These are phyloP conservation scores for Daktulosphaira vitifoliae DNA, from an alignment of 1,140 invertebrate species.

Conservation along the genomic window DNA sequence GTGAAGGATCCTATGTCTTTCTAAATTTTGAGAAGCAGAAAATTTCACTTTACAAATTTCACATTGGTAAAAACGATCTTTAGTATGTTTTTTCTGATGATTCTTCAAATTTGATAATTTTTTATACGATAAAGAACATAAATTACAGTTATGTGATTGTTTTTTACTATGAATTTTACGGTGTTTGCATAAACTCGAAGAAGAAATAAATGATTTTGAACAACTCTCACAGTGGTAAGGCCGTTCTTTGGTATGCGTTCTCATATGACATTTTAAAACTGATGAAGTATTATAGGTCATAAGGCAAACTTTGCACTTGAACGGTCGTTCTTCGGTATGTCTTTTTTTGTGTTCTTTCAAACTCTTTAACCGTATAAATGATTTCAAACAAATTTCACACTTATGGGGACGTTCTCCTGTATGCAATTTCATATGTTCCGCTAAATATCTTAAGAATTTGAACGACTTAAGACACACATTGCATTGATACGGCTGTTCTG, in stretches of 20 bases:
- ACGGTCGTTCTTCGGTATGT: constrained; percentile 36
- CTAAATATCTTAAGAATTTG: constrained; percentile 39
- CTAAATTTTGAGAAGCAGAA: constrained; percentile 57
- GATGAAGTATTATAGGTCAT: constrained; percentile 41
- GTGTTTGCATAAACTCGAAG: constrained; percentile 56
- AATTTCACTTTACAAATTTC: constrained; percentile 57
- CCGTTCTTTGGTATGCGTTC: constrained; percentile 35
- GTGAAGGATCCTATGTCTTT: constrained; percentile 36
- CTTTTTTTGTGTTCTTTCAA: constrained; percentile 32
- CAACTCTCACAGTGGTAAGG: constrained; percentile 29
- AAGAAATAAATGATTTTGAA: constrained; percentile 50
- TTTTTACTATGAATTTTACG: constrained; percentile 46
- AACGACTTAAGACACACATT: constrained; percentile 52
- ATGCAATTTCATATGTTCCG: constrained; percentile 49
- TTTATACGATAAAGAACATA: constrained; percentile 55
- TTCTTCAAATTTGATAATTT: constrained; percentile 50
- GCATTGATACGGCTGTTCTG: constrained; percentile 48
- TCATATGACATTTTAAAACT: constrained; percentile 28
- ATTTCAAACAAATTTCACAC: constrained; percentile 46
- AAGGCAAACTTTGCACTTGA: constrained; percentile 45
- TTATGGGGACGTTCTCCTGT: constrained; percentile 67
- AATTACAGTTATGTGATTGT: constrained; percentile 36
- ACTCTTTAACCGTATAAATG: constrained; percentile 6
- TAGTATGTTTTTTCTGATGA: constrained; percentile 62
- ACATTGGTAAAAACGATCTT: constrained; percentile 63